These are phyloP conservation scores for Onychomys arenicola DNA, from an alignment of 2,797 vertebrate genomes.

Conservation along the genomic window DNA sequence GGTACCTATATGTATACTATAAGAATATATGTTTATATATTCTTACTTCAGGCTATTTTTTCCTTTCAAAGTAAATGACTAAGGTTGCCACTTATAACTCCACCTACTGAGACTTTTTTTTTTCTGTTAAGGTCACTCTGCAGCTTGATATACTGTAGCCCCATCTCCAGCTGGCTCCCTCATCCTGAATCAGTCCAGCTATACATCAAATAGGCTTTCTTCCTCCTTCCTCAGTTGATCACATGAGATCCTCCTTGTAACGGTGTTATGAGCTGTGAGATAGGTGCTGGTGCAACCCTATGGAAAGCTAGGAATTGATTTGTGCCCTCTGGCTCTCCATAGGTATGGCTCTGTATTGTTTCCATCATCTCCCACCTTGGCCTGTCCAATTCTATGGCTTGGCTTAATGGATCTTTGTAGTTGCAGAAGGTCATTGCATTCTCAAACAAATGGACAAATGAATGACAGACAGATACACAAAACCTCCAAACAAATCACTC, in stretches of 20 bases:
- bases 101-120: neutral
- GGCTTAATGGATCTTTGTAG: neutral
- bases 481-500: neutral
- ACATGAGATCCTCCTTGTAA: neutral
- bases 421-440: neutral
- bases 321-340: neutral
- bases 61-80: neutral
- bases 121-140: neutral
- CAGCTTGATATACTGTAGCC: neutral
- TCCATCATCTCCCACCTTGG: neutral
- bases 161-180: neutral
- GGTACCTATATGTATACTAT: neutral
- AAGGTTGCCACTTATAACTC: neutral
- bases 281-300: neutral
- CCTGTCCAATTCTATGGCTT: neutral
- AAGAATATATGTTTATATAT: neutral
- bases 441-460: neutral
- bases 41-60: neutral
- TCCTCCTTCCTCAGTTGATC: neutral
- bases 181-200: neutral
- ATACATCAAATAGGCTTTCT: neutral
- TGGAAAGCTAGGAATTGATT: neutral
- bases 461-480: neutral
- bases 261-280: neutral
- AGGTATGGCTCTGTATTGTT: neutral